Base-by-base conservation (phyloP, 2,113 vertebrate species). In the Panurus biarmicus region DNA sequence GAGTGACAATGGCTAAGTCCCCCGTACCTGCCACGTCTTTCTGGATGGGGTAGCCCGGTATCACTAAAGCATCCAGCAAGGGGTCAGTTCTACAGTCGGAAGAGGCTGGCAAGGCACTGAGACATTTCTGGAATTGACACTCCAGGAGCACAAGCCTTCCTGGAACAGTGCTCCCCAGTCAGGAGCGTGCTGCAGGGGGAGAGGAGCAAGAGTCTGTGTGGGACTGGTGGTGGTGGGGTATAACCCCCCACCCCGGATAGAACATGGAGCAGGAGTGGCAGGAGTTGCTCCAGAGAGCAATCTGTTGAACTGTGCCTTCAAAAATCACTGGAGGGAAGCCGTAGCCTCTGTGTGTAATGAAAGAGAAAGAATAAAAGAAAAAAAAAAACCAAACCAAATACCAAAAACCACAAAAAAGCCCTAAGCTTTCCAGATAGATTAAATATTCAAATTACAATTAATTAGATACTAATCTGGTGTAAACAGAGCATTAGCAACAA, bases 281-380 rank as follows among this genome's bases (percentile, higher is more conserved):
- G 77, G 91, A 92, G 73, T 76, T 87, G 62, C 62, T 87, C 24
- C 33, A 24, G 66, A 66, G 60, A 60, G 29, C 78, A 89, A 95
- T 95, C 89, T 93, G 93, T 95, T 95, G 96, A 94, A 47, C 81
- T 40, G 42, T 45, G 62, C 44, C 58, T 87, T 36, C 50, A 40
- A 57, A n/a, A 82, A 91, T 69, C 42, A 44, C 38, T 7, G 51
- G 24, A 77, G 60, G 47, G 10, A 76, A 57, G 29, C 69, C 89
- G n/a, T 69, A 84, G 40, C 35, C 44, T 89, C 28, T 0, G 21
- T 14, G 7, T 25, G 54, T 23, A 33, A 61, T 11, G n/a, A 29
- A 35, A 50, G 6, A n/a, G 44, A 42, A 67, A 47, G 22, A 79
- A 31, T 15, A 22, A 47, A 40, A 40, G 57, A 40, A n/a, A 28